Evolutionary conservation across 2,113 vertebrate genomes (phyloP).

Genomic region (Boleophthalmus pectinirostris): DNA sequence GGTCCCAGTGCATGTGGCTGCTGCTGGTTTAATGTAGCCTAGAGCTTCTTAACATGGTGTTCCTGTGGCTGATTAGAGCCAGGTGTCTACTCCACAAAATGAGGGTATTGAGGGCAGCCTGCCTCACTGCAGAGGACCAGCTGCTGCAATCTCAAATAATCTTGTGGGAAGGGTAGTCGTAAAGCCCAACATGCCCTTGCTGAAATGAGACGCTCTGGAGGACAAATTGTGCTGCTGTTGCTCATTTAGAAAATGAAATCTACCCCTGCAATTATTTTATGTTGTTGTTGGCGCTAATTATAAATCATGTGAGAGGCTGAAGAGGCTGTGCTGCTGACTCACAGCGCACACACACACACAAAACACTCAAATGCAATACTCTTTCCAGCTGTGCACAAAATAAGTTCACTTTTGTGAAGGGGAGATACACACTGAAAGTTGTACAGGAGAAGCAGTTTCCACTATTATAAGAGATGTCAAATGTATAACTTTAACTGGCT

Average conservation of each 20-base stretch:
- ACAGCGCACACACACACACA: slow-evolving; percentile 21
- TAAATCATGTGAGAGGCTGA: slow-evolving; percentile 49
- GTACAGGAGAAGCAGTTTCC: slow-evolving; percentile 20
- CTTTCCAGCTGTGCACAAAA: slow-evolving; percentile 68
- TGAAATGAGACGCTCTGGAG: slow-evolving; percentile 55
- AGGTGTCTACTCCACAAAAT: slow-evolving; percentile 59
- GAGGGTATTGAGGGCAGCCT: slow-evolving; percentile 48
- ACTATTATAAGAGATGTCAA: neutral
- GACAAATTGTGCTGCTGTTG: slow-evolving; percentile 62
- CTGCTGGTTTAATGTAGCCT: slow-evolving; percentile 40
- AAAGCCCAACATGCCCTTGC: slow-evolving; percentile 55
- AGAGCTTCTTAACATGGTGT: slow-evolving; percentile 49
- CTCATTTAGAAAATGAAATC: slow-evolving; percentile 65
- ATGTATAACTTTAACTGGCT: neutral
- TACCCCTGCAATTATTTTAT: slow-evolving; percentile 59
- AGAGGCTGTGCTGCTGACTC: slow-evolving; percentile 51
- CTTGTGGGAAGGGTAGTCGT: slow-evolving; percentile 55
- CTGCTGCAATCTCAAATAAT: slow-evolving; percentile 56
- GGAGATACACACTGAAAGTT: slow-evolving; percentile 33
- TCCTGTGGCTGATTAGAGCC: slow-evolving; percentile 68
- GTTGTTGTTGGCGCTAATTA: slow-evolving; percentile 65
- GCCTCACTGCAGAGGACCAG: slow-evolving; percentile 49
- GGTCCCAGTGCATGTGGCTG: slow-evolving; percentile 19
- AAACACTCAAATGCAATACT: slow-evolving; percentile 56
- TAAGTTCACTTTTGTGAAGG: slow-evolving; percentile 56